Conservation (phyloP, 2,797 vertebrate species). For the Propithecus perrieri region DNA sequence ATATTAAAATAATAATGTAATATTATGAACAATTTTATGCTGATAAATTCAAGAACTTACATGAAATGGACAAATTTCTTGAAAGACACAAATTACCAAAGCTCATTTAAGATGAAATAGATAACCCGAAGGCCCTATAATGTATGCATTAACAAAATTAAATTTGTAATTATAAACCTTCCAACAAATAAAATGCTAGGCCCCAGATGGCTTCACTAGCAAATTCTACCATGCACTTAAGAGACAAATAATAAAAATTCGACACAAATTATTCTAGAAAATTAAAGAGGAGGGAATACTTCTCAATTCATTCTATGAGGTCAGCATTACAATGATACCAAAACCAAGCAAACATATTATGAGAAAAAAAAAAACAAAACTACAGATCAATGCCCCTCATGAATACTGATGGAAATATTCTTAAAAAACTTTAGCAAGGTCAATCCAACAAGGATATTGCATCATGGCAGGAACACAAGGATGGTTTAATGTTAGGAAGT, state of each 20-base stretch:
- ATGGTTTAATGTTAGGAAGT: neutral
- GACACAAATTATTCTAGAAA: slow-evolving; percentile 4
- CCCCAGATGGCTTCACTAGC: neutral
- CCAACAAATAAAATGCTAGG: neutral
- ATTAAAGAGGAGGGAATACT: neutral
- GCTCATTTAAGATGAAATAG: neutral
- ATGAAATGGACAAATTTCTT: neutral
- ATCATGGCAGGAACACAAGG: neutral
- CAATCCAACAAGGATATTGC: neutral
- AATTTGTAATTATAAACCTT: neutral
- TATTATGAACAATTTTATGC: neutral
- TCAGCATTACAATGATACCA: neutral
- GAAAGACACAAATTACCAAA: neutral
- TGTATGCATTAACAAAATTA: neutral
- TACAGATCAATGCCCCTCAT: neutral
- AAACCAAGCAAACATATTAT: neutral
- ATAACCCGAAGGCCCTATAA: neutral
- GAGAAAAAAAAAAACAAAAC: neutral
- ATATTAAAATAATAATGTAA: neutral
- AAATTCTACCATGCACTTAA: neutral
- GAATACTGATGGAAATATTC: neutral
- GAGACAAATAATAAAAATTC: neutral
- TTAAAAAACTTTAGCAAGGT: neutral
- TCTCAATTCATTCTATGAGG: neutral
- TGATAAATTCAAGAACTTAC: neutral